Conservation (phyloP, 2,888 invertebrate genomes). For the Acanthacorydalis orientalis region DNA sequence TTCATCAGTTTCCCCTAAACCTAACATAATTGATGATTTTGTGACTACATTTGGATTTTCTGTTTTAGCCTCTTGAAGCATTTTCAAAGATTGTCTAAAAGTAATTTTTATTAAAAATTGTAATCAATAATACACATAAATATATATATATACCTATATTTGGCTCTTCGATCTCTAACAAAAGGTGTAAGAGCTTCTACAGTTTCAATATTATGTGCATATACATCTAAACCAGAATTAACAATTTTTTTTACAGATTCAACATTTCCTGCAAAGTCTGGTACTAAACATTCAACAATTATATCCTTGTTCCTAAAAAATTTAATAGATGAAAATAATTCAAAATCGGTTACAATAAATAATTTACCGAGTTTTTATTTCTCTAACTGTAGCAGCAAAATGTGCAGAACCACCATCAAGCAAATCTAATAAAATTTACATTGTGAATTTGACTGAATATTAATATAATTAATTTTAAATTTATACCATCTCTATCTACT, state of each 20-base stretch:
- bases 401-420: slow-evolving; percentile 87
- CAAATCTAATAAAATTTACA: slow-evolving; percentile 45
- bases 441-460: not conserved
- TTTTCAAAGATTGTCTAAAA: slow-evolving; percentile 64
- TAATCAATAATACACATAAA: not conserved
- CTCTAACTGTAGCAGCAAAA: slow-evolving; percentile 78
- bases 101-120: slow-evolving; percentile 1
- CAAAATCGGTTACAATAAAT: slow-evolving; percentile 5
- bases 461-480: not conserved
- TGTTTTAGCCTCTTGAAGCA: slow-evolving; percentile 66
- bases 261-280: slow-evolving; percentile 81
- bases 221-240: slow-evolving; percentile 79
- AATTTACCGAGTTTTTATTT: slow-evolving; percentile 62
- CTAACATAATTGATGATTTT: slow-evolving; percentile 97
- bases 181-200: slow-evolving; percentile 79
- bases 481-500: slow-evolving; percentile 86
- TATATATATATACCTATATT: slow-evolving; percentile 39
- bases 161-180: slow-evolving; percentile 86
- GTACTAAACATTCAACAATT: slow-evolving; percentile 90
- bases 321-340: not conserved
- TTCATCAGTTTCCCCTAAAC: slow-evolving; percentile 77
- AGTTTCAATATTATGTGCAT: slow-evolving; percentile 97
- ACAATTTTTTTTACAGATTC: slow-evolving; percentile 60
- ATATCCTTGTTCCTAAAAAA: slow-evolving; percentile 55
- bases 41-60: slow-evolving; percentile 72